A percentile compares a stretch with the other conserved stretches of the same genome.
These are phyloP conservation scores for Opisthocomus hoazin DNA, from an alignment of 2,113 vertebrate genomes.

Conservation along the genomic window DNA sequence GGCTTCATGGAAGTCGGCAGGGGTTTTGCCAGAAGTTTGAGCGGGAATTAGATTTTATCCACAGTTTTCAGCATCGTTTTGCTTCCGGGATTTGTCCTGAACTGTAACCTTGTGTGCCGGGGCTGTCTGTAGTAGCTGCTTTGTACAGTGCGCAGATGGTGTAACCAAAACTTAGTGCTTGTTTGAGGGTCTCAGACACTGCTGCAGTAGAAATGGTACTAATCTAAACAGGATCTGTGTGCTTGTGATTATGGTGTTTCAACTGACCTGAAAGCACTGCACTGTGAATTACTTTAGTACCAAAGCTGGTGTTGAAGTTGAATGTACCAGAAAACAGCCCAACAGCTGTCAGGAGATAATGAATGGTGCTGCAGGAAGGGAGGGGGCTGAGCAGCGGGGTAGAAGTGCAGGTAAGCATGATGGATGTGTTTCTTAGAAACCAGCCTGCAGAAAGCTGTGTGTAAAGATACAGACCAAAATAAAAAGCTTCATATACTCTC, in stretches of 20 bases:
- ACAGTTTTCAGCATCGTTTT: background rate
- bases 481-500: background rate
- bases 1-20: background rate
- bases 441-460: background rate
- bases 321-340: background rate
- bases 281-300: background rate
- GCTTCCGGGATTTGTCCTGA: background rate
- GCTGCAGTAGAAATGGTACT: background rate
- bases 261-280: background rate
- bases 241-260: background rate
- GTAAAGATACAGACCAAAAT: background rate
- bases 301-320: background rate
- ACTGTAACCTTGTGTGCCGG: background rate
- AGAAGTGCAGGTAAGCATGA: background rate
- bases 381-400: background rate
- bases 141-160: accelerated
- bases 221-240: background rate
- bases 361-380: background rate
- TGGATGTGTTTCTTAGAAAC: background rate
- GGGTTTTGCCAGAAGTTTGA: background rate
- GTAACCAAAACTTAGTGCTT: background rate
- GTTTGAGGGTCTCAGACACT: background rate
- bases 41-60: background rate
- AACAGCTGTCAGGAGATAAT: background rate
- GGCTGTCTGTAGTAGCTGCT: background rate